Conservation (phyloP, 2,888 invertebrate species). For the Limnephilus lunatus region DNA sequence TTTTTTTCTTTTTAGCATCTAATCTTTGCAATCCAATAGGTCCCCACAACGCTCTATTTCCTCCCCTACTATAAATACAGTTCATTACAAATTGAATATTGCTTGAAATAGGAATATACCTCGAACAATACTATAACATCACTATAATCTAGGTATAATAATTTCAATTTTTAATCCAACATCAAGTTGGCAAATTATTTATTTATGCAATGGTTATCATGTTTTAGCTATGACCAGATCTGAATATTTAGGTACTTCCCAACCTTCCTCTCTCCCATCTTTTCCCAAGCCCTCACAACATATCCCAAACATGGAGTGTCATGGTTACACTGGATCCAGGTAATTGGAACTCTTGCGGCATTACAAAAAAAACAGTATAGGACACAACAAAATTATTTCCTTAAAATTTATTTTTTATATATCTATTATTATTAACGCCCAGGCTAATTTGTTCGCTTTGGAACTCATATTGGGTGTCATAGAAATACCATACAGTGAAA, state of each 20-base stretch:
- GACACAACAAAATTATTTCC: background rate
- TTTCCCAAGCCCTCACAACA: background rate
- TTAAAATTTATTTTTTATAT: background rate
- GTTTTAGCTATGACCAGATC: background rate
- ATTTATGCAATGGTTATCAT: background rate
- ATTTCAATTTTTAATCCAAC: no score
- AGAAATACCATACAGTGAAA: no score
- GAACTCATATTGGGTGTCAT: no score
- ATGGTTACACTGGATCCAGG: background rate
- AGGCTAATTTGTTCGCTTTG: no score
- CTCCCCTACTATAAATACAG: no score
- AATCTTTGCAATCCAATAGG: no score
- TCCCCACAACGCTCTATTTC: no score
- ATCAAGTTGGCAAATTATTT: no score
- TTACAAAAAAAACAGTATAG: background rate
- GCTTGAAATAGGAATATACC: background rate
- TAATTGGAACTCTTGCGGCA: no score
- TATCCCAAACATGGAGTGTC: background rate
- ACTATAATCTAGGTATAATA: background rate
- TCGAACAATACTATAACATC: background rate
- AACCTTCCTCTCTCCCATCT: background rate
- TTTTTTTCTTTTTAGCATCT: no score
- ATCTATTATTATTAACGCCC: no score
- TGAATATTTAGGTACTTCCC: background rate
- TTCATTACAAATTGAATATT: no score